Conservation (phyloP, 92 coral and sea anemone genomes). For the Epizoanthus rinbou region DNA sequence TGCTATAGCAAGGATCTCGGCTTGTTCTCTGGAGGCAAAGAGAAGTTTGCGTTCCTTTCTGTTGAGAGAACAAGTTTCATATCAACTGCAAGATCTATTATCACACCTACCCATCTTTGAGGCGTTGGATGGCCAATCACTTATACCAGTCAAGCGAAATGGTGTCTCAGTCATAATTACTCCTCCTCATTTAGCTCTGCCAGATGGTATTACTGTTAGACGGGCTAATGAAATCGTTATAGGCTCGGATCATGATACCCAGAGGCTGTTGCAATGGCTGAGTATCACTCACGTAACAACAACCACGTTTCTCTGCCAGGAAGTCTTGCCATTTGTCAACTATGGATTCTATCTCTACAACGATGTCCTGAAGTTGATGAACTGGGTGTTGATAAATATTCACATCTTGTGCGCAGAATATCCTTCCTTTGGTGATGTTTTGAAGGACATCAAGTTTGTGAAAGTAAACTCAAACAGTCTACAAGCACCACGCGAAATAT, state of each 20-base stretch:
- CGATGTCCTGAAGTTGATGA: constrained; percentile 29
- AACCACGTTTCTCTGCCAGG: constrained; percentile 23
- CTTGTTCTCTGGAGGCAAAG: constrained; percentile 46
- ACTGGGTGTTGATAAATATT: constrained; percentile 23
- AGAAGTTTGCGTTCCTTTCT: constrained; percentile 55
- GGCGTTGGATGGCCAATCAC: constrained; percentile 55
- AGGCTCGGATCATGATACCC: constrained; percentile 21
- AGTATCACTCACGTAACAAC: constrained; percentile 1
- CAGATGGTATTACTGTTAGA: neutral
- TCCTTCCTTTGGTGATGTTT: neutral
- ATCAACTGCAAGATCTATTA: constrained; percentile 45
- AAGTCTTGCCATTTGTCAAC: constrained; percentile 26
- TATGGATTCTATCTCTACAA: neutral
- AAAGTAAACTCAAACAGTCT: neutral
- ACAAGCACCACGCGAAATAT: constrained; percentile 10
- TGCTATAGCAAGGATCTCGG: constrained; percentile 14
- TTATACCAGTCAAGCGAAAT: constrained; percentile 45
- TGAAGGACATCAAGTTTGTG: constrained; percentile 37
- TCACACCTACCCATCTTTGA: constrained; percentile 71
- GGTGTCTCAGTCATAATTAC: constrained; percentile 40
- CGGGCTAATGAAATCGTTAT: constrained; percentile 28
- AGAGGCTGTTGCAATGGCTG: constrained; percentile 18
- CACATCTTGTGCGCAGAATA: constrained; percentile 12
- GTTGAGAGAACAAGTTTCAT: neutral
- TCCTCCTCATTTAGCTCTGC: constrained; percentile 36